Base-by-base conservation (phyloP, 2,888 invertebrate species). In the Osedax frankpressi region DNA sequence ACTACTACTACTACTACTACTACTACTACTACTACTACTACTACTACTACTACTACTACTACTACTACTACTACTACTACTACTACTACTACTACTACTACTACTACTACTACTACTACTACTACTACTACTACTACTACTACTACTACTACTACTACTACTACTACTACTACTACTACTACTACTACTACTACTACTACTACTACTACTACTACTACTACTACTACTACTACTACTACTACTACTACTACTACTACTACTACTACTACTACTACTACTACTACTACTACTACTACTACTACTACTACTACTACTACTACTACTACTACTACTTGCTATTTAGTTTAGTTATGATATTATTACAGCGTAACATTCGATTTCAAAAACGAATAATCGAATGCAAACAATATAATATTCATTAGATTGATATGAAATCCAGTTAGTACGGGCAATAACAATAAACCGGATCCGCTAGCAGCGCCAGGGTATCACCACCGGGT, bases 1-100 rank as follows among this genome's bases (percentile, higher is more conserved):
- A 28, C 70, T 28, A 27, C 70, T 70, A 28, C 70, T 28, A 27
- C 70, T 70, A 70, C 70, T 28, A 27, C 70, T 70, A 70, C 1
- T 28, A 27, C 70, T 70, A 70, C 1, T 28, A 27, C 70, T 1
- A 70, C 70, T 1, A 27, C 70, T 28, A 70, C 70, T 70, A 1
- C 70, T 28, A 70, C 70, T 70, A 24, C 70, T 28, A 70, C 1
- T 70, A 24, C 70, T 28, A 70, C 14, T 70, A 24, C 70, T 28
- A 70, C 0, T 70, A 24, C 70, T 28, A 70, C 1, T 70, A 24
- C 70, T 44, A 44, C 44, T 44, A 44, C 44, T 6, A 44, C 44
- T 44, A 44, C 44, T 44, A 44, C 44, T 6, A 65, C 65, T 65
- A 24, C 65, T 26, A 65, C 65, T 65, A 24, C 65, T 26, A 65